phyloP scores from a whole-genome alignment of 1,140 invertebrate species.

The Spodoptera frugiperda region DNA sequence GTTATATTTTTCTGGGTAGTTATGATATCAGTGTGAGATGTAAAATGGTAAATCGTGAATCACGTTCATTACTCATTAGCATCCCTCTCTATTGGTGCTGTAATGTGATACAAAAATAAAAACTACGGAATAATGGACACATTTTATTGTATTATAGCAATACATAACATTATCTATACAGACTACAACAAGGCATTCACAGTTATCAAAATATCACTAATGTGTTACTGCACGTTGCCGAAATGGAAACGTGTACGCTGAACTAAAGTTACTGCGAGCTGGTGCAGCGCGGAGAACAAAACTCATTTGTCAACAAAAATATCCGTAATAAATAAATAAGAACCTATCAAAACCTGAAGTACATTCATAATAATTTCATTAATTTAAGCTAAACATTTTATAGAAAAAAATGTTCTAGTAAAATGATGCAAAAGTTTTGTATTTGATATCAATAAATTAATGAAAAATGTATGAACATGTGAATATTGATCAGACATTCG shows the following conservation, averaged over 20 bases:
- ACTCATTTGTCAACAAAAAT: conserved; percentile 35
- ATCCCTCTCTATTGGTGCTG: no score
- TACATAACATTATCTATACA: conserved; percentile 54
- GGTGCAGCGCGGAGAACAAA: conserved; percentile 2
- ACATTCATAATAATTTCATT: not conserved
- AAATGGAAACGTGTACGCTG: conserved; percentile 31
- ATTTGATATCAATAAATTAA: conserved; percentile 23
- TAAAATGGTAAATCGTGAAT: no score
- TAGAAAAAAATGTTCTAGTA: not conserved
- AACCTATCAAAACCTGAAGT: conserved; percentile 43
- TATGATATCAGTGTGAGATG: no score
- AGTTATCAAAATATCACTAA: conserved; percentile 56
- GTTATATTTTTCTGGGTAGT: no score
- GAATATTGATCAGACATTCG: not conserved
- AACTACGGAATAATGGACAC: conserved; percentile 10
- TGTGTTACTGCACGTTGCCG: conserved; percentile 20
- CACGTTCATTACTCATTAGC: no score
- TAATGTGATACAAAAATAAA: not conserved
- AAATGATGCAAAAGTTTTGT: not conserved
- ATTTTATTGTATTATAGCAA: conserved; percentile 54
- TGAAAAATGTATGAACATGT: conserved; percentile 5
- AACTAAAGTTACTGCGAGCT: conserved; percentile 10
- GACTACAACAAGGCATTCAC: conserved; percentile 56
- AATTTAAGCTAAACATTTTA: conserved; percentile 4
- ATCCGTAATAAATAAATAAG: conserved; percentile 43